Conservation (phyloP, 2,888 invertebrate species). For the Orthonychiurus folsomi region DNA sequence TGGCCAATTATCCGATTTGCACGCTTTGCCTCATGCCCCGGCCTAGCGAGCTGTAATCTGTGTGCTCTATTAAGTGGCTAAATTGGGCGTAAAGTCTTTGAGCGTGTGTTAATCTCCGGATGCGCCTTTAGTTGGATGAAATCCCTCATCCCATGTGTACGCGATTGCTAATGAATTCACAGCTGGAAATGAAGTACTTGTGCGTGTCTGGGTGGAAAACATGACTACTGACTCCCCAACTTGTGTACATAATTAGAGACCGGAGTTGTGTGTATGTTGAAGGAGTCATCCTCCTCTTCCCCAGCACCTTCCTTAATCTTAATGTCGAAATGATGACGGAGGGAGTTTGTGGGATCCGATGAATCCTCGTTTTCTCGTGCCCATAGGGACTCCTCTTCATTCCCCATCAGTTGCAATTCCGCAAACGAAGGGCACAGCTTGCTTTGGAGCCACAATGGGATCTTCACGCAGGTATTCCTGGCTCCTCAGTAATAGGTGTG, state of each 20-base stretch:
- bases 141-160: neutral
- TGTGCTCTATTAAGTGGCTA: no score
- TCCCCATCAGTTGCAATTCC: neutral
- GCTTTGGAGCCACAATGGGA: neutral
- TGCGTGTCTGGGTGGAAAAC: neutral
- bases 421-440: neutral
- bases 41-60: no score
- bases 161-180: constrained; percentile 23
- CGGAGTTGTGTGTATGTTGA: neutral
- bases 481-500: constrained; percentile 29
- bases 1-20: no score
- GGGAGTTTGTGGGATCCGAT: constrained; percentile 17
- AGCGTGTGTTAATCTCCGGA: no score
- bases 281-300: neutral
- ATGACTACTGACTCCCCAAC: neutral
- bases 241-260: neutral
- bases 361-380: no score
- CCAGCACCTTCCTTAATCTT: constrained; percentile 10
- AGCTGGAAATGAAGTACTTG: constrained; percentile 19
- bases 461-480: constrained; percentile 8
- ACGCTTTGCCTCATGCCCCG: no score
- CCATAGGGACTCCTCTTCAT: neutral
- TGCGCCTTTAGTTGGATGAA: no score
- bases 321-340: constrained; percentile 21
- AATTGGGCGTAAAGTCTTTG: no score